phyloP scores from a whole-genome alignment of 53 echinoderm and acorn worm genomes.

The Antedon mediterranea region DNA sequence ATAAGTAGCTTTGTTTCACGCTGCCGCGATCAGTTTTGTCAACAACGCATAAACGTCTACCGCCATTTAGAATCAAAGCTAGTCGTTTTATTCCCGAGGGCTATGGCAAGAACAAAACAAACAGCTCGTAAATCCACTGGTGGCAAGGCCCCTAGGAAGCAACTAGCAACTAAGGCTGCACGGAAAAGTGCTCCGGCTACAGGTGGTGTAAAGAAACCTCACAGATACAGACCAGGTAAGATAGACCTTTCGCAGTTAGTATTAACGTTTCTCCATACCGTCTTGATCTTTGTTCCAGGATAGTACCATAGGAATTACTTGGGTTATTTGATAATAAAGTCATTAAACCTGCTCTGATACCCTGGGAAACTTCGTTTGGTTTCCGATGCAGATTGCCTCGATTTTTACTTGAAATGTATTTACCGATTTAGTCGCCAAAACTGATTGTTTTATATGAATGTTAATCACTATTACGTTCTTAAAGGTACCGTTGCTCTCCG shows the following conservation, averaged over 20 bases:
- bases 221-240: constrained; percentile 17
- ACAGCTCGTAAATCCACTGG: constrained; percentile 96
- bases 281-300: no score
- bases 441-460: background rate
- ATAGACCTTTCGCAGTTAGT: no score
- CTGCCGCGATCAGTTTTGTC: no score
- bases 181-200: constrained; percentile 42
- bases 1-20: no score
- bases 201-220: constrained; percentile 39
- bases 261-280: no score
- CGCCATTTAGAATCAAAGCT: background rate
- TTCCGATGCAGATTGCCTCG: no score
- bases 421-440: no score
- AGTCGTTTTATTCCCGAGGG: background rate
- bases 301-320: no score
- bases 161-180: constrained; percentile 93
- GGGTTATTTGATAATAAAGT: no score
- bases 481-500: constrained; percentile 14
- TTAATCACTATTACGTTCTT: background rate
- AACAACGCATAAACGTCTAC: no score
- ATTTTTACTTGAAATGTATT: no score
- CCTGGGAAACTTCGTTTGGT: background rate
- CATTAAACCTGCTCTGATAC: no score
- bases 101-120: constrained; percentile 94
- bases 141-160: constrained; percentile 94